phyloP scores from a whole-genome alignment of 2,888 invertebrate species.

The Siphonodentalium dalli region DNA sequence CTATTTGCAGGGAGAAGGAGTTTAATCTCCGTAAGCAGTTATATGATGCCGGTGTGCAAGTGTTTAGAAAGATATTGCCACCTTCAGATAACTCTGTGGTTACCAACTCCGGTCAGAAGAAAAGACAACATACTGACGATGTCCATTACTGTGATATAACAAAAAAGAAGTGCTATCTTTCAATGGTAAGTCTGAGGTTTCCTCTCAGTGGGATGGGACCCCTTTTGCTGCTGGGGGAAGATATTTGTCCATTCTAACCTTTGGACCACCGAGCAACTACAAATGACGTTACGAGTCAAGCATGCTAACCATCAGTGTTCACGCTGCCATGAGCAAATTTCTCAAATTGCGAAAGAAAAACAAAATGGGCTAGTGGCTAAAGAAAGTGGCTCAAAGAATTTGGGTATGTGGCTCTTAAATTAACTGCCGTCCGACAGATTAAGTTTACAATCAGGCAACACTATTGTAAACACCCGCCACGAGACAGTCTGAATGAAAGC shows the following conservation, averaged over 20 bases:
- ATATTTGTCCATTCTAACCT: neutral
- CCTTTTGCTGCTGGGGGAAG: neutral
- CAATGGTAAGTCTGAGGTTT: slow-evolving; percentile 72
- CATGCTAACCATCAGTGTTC: too few relatives aligned
- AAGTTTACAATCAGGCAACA: too few relatives aligned
- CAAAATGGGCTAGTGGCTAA: too few relatives aligned
- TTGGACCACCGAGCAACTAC: too few relatives aligned
- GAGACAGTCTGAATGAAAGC: too few relatives aligned
- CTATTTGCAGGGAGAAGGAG: slow-evolving; percentile 70
- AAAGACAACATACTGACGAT: slow-evolving; percentile 46
- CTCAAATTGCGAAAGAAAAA: too few relatives aligned
- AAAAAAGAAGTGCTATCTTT: slow-evolving; percentile 81
- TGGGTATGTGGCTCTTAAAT: too few relatives aligned
- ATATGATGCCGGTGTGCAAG: slow-evolving; percentile 71
- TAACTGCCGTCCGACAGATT: too few relatives aligned
- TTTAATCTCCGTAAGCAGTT: slow-evolving; percentile 73
- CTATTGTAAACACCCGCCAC: too few relatives aligned
- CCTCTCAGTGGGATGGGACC: neutral
- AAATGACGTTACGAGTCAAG: too few relatives aligned
- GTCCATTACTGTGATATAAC: slow-evolving; percentile 86
- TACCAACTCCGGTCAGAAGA: slow-evolving; percentile 61
- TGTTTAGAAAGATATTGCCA: slow-evolving; percentile 71
- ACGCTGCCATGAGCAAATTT: too few relatives aligned
- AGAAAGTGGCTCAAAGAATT: too few relatives aligned
- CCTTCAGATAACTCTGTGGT: slow-evolving; percentile 33